Base-by-base conservation (phyloP, 1,140 invertebrate species). In the Akabosia matsudoensis region DNA sequence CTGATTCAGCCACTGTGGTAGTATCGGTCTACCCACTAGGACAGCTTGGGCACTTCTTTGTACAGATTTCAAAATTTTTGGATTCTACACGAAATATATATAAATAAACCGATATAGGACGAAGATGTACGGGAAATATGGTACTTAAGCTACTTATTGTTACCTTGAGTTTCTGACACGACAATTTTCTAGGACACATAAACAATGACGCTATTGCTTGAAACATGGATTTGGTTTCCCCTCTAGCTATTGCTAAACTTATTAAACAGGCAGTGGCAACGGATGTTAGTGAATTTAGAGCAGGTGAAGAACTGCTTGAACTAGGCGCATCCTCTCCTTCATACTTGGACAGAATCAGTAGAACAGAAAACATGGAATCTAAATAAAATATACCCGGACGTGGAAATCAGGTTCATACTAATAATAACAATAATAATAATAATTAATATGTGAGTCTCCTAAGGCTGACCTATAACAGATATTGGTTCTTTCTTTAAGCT, bases 211-310 rank as follows among this genome's bases (percentile, higher is more conserved):
- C 90, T 33, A 95, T 90, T 18, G 96, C 93, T 83, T 91, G 90
- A 0, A 98, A 87, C 80, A 96, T 90, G 83, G 95, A 93, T 33
- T 94, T 94, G n/a, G 95, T 96, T 83, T 97, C 93, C 0, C 96
- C 96, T 74, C 93, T 86, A 0, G 95, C 95, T n/a, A 97, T 92
- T 31, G 94, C 93, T 61, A 98, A 86, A 76, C 93, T 94, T 33
- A 98, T 88, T 0, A 98, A 87, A 83, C 94, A 96, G 1, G 95
- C 92, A 85, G 94, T 96, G 54, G 95, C 93, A 73, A 96, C 88
- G 30, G 94, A 91, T 37, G 92, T 94, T 78, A 96, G 88, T 54
- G 70, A 45, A 24, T 24, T 45, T 37, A 31, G 37, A 18, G 51
- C 70, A 3, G 54, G 52, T 10, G 67, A 70, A 13, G 51, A 70